Percentiles rank a stretch among this genome's conserved stretches.
These are phyloP conservation scores for Polyergus mexicanus DNA, from an alignment of 1,140 invertebrate species.

Conservation along the genomic window DNA sequence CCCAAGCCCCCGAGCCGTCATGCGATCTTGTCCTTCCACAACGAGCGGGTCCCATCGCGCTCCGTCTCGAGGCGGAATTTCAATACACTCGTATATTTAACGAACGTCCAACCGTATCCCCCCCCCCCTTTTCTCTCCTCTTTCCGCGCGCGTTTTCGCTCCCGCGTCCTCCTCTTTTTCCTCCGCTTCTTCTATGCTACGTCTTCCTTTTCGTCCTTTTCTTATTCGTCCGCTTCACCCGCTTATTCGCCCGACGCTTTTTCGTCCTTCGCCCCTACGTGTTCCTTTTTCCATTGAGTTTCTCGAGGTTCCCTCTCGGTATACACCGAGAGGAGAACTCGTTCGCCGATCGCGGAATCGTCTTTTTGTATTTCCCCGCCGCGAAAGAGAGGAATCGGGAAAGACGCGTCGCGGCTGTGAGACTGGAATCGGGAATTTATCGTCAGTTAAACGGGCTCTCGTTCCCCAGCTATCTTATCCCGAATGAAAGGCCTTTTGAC, in stretches of 20 bases:
- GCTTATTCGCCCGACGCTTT: constrained; percentile 26
- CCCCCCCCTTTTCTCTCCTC: constrained; percentile 12
- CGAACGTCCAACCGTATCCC: constrained; percentile 72
- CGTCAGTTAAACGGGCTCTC: constrained; percentile 75
- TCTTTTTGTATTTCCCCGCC: constrained; percentile 77
- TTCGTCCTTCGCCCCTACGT: constrained; percentile 41
- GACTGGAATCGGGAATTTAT: constrained; percentile 80
- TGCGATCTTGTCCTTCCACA: constrained; percentile 83
- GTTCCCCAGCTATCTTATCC: constrained; percentile 69
- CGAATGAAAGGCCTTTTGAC: constrained; percentile 57
- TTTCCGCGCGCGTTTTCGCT: constrained; percentile 39
- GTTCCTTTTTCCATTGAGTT: constrained; percentile 63
- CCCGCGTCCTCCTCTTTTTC: constrained; percentile 25
- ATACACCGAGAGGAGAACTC: constrained; percentile 69
- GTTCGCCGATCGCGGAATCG: constrained; percentile 70
- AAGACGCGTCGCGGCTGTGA: constrained; percentile 64
- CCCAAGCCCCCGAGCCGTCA: constrained; percentile 80
- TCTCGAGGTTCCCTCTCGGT: constrained; percentile 51
- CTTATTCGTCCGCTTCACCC: constrained; percentile 26
- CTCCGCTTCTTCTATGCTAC: constrained; percentile 41
- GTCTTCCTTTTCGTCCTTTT: constrained; percentile 62
- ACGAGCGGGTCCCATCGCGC: constrained; percentile 79
- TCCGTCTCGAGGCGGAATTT: constrained; percentile 80
- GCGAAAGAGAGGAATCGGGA: constrained; percentile 48
- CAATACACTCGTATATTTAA: constrained; percentile 84